A percentile compares a stretch with the other conserved stretches of the same genome.
Evolutionary conservation across 2,797 vertebrate species (phyloP).

Genomic region (Iguana delicatissima): DNA sequence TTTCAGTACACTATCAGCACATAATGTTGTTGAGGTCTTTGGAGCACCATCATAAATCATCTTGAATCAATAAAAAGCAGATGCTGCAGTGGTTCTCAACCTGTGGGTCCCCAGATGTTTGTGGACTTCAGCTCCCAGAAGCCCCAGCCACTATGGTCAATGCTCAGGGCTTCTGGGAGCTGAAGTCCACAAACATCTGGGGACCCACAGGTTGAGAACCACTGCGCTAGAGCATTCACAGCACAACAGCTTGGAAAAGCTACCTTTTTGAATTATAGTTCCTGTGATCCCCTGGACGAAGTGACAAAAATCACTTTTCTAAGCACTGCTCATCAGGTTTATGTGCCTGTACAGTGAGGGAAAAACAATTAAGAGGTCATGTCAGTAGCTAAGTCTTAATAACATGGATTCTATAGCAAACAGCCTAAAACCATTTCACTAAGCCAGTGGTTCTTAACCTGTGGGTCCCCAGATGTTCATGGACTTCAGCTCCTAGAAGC

Average conservation of each 20-base stretch:
- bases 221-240: background rate
- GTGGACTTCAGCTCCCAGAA: too few species aligned
- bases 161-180: too few species aligned
- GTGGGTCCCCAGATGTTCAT: too few species aligned
- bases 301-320: too few species aligned
- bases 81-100: too few species aligned
- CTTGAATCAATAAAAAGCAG: background rate
- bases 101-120: too few species aligned
- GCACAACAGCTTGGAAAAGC: background rate
- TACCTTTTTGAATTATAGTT: background rate
- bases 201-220: too few species aligned
- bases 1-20: background rate
- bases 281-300: background rate
- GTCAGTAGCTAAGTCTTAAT: background rate
- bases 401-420: background rate
- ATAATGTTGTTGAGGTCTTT: background rate
- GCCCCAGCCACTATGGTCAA: too few species aligned
- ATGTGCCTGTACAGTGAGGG: background rate
- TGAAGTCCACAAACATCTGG: too few species aligned
- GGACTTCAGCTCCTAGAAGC: too few species aligned
- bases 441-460: too few species aligned
- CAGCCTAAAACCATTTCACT: background rate
- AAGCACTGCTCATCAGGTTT: background rate
- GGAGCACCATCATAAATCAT: background rate
- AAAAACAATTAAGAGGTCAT: too few species aligned